These are phyloP conservation scores for Fragum sueziense DNA, from an alignment of 2,888 invertebrate genomes.

Conservation along the genomic window DNA sequence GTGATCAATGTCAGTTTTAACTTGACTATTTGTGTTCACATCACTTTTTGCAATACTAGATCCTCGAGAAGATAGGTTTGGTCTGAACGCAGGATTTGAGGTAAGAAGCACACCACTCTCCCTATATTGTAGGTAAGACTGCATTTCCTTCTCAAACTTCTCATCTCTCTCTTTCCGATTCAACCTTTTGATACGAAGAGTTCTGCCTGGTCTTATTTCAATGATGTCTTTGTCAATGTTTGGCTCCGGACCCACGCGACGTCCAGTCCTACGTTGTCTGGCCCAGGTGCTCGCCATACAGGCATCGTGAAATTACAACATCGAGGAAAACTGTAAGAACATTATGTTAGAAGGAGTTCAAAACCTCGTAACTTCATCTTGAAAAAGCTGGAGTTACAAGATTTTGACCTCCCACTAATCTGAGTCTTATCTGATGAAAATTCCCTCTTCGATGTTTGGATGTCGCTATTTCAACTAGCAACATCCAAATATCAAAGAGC, in stretches of 20 bases:
- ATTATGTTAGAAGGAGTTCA: too few relatives aligned
- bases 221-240: constrained; percentile 51
- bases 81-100: constrained; percentile 25
- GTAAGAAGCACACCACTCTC: constrained; percentile 44
- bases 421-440: too few relatives aligned
- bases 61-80: background rate
- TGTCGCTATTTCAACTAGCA: too few relatives aligned
- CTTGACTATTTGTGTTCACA: background rate
- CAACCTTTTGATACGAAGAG: constrained; percentile 69
- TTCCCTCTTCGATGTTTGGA: too few relatives aligned
- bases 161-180: constrained; percentile 72
- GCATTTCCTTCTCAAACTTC: constrained; percentile 71
- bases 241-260: constrained; percentile 63
- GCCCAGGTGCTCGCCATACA: constrained; percentile 18
- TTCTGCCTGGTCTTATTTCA: constrained; percentile 69
- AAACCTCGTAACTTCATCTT: too few relatives aligned
- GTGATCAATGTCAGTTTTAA: background rate
- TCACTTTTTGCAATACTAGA: background rate
- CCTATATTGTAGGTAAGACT: constrained; percentile 62
- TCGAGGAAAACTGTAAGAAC: too few relatives aligned
- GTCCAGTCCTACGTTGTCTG: constrained; percentile 14
- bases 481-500: too few relatives aligned
- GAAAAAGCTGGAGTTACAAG: too few relatives aligned
- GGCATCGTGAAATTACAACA: too few relatives aligned
- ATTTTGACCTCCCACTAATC: too few relatives aligned